phyloP scores from a whole-genome alignment of 2,888 invertebrate species.

The Lysandra bellargus region DNA sequence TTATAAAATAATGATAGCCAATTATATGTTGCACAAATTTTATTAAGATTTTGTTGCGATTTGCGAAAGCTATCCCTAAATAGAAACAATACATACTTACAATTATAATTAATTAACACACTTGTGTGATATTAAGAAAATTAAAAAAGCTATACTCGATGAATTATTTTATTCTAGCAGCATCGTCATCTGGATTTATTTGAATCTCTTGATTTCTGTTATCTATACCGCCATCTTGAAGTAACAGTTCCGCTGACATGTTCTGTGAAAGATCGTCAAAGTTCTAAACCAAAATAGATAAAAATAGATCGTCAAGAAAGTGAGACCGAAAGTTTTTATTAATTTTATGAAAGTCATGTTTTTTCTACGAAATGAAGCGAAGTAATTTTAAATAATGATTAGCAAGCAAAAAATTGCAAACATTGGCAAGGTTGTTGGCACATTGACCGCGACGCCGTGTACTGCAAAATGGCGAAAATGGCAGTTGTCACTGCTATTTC shows the following conservation, averaged over 20 bases:
- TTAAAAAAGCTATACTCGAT: not conserved
- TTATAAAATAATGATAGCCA: not conserved
- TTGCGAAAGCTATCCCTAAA: not conserved
- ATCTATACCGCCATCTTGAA: conserved; percentile 51
- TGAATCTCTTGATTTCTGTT: conserved; percentile 54
- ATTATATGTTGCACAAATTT: not conserved
- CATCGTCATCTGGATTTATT: conserved; percentile 47
- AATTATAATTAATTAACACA: not conserved
- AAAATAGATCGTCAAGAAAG: too few species aligned
- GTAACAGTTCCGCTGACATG: conserved; percentile 47
- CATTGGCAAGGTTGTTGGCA: too few species aligned
- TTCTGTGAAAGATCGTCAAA: conserved; percentile 32
- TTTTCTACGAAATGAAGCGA: too few species aligned
- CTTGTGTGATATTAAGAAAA: too few species aligned
- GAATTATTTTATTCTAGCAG: not conserved
- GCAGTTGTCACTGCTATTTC: too few species aligned
- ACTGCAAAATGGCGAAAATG: too few species aligned
- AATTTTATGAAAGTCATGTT: too few species aligned
- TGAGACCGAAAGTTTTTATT: too few species aligned
- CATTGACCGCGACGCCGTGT: too few species aligned
- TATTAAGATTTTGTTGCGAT: not conserved
- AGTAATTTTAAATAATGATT: too few species aligned
- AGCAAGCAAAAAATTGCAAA: too few species aligned
- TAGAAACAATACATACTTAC: not conserved
- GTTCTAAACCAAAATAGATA: not conserved